A percentile compares a stretch with the other conserved stretches of the same genome.
Evolutionary conservation across 2,113 vertebrate species (phyloP).

Genomic region (Nothoprocta pentlandii): DNA sequence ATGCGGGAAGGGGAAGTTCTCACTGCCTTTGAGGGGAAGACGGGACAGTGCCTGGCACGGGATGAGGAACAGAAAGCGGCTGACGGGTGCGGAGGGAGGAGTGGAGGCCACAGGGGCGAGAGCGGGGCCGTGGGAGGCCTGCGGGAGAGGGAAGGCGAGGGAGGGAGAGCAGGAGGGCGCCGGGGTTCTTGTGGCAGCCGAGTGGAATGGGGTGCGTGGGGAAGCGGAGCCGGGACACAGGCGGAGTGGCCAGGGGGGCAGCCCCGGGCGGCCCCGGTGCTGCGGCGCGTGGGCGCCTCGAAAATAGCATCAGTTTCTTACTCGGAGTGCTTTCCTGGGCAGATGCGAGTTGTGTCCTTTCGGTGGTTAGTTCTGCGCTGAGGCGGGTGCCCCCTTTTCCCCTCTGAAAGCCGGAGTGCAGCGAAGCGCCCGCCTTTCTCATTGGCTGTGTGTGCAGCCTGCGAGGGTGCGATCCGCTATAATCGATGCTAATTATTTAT

Average conservation of each 20-base stretch:
- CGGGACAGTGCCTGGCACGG: background rate
- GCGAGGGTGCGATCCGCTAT: constrained; percentile 77
- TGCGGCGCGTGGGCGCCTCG: background rate
- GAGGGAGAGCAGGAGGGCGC: too few relatives aligned
- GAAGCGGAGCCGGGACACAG: too few relatives aligned
- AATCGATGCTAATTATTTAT: constrained; percentile 84
- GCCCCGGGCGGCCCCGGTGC: too few relatives aligned
- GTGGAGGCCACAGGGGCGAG: background rate
- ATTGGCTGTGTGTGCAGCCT: constrained; percentile 64
- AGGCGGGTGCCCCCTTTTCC: constrained; percentile 17
- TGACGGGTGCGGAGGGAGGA: background rate
- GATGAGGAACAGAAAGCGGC: background rate
- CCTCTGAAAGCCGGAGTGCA: constrained; percentile 55
- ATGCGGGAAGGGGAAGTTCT: background rate
- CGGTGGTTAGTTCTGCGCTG: background rate
- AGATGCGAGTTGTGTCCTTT: background rate
- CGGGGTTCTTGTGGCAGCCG: too few relatives aligned
- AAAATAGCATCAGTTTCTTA: constrained; percentile 70
- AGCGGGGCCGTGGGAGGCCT: background rate
- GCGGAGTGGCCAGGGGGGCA: too few relatives aligned
- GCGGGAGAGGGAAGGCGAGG: too few relatives aligned
- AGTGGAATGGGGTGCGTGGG: too few relatives aligned
- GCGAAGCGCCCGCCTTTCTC: constrained; percentile 64
- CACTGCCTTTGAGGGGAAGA: background rate
- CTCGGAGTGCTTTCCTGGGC: constrained; percentile 55